phyloP scores from a whole-genome alignment of 2,113 vertebrate genomes.

The Neodon shergylaensis region DNA sequence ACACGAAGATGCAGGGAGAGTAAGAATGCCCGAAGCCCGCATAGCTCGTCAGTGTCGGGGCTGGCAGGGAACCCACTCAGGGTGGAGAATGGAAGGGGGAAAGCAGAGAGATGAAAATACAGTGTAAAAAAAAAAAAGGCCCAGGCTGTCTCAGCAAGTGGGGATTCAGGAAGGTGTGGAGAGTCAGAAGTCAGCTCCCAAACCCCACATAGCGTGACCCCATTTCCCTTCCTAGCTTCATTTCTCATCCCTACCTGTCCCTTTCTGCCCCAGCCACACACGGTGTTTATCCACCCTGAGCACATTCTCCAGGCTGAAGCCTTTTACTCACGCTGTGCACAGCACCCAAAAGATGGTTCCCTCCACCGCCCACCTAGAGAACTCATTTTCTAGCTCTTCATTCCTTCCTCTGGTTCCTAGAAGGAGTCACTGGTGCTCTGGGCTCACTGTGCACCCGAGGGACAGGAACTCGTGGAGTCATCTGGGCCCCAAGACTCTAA shows the following conservation, averaged over 20 bases:
- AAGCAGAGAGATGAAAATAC: neutral
- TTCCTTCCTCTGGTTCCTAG: neutral
- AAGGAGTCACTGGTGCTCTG: neutral
- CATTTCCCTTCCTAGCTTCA: neutral
- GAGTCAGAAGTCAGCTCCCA: neutral
- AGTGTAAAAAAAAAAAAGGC: neutral
- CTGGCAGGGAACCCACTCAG: neutral
- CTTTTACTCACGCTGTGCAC: neutral
- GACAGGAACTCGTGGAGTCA: neutral
- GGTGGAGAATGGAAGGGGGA: neutral
- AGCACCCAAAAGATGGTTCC: neutral
- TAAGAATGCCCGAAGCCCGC: neutral
- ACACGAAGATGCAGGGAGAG: slow-evolving; percentile 3
- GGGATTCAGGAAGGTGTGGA: neutral
- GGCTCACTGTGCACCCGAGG: neutral
- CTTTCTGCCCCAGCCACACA: neutral
- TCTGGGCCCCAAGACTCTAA: neutral
- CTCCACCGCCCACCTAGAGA: neutral
- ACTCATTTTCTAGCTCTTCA: neutral
- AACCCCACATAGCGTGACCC: neutral
- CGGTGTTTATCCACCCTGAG: neutral
- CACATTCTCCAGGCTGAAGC: neutral
- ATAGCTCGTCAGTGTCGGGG: neutral
- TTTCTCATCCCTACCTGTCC: neutral
- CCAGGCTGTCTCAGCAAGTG: neutral